These are phyloP conservation scores for Ephestia elutella DNA, from an alignment of 1,140 invertebrate species.

Conservation along the genomic window DNA sequence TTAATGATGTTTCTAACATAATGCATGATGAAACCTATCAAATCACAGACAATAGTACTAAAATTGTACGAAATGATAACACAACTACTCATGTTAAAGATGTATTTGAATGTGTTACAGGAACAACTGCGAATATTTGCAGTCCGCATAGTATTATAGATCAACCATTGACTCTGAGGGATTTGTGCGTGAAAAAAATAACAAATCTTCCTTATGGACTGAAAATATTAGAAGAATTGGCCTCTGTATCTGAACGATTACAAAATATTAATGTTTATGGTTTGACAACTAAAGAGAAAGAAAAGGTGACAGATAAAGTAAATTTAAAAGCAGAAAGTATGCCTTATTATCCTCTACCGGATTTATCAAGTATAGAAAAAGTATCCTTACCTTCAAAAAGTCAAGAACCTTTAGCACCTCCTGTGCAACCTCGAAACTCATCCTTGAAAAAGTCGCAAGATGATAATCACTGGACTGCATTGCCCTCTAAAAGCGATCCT, in stretches of 20 bases:
- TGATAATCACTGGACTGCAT: slow-evolving; percentile 74
- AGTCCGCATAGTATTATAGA: slow-evolving; percentile 18
- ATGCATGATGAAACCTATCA: slow-evolving; percentile 48
- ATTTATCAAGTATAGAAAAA: slow-evolving; percentile 37
- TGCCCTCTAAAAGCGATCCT: slow-evolving; percentile 76
- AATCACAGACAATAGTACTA: slow-evolving; percentile 18
- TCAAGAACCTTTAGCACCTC: slow-evolving; percentile 41
- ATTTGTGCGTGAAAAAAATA: slow-evolving; percentile 79
- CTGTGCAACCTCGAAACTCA: slow-evolving; percentile 56
- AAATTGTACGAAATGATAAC: slow-evolving; percentile 16
- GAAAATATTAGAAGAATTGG: slow-evolving; percentile 79
- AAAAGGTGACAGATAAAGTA: slow-evolving; percentile 9
- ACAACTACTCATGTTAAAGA: slow-evolving; percentile 58
- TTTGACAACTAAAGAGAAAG: slow-evolving; percentile 13
- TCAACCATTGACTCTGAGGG: slow-evolving; percentile 42
- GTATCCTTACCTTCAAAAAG: slow-evolving; percentile 25
- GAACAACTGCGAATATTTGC: slow-evolving; percentile 22
- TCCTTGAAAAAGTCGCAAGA: slow-evolving; percentile 59
- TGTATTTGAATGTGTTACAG: slow-evolving; percentile 47
- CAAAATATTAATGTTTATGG: slow-evolving; percentile 53
- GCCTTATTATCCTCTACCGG: slow-evolving; percentile 35
- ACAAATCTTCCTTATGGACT: slow-evolving; percentile 78
- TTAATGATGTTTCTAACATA: slow-evolving; percentile 66
- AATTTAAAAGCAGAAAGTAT: slow-evolving; percentile 22
- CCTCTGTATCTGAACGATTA: slow-evolving; percentile 77